Percentiles rank a stretch among this genome's conserved stretches.
Evolutionary conservation across 2,113 vertebrate species (phyloP).

Genomic region (Hylia prasina): DNA sequence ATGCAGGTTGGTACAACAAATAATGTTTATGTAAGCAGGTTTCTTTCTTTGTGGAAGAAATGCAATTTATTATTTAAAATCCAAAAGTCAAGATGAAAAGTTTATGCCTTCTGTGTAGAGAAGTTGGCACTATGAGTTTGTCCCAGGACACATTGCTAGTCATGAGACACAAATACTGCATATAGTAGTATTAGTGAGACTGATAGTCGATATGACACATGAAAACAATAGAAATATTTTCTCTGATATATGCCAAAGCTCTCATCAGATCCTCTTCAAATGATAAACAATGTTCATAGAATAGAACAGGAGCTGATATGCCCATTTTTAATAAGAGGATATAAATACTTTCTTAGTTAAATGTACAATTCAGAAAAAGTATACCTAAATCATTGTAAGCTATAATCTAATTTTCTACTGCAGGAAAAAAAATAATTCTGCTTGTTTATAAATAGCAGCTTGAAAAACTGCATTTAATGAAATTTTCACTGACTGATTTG

Average conservation of each 20-base stretch:
- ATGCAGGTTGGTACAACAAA: rapidly evolving
- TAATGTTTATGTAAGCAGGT: neutral
- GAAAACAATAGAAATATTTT: neutral
- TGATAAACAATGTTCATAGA: neutral
- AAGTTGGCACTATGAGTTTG: neutral
- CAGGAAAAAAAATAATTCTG: conserved; percentile 5
- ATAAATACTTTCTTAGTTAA: neutral
- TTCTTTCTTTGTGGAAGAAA: neutral
- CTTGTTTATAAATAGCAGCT: conserved; percentile 56
- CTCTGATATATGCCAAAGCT: neutral
- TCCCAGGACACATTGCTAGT: neutral
- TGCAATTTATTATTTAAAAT: neutral
- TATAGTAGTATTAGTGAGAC: neutral
- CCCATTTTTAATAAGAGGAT: neutral
- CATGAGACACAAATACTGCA: neutral
- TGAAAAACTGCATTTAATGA: conserved; percentile 60
- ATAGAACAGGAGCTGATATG: neutral
- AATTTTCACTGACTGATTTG: conserved; percentile 21
- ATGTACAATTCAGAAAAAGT: neutral
- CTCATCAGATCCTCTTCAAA: neutral
- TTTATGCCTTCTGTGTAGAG: neutral
- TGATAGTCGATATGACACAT: neutral
- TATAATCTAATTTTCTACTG: conserved; percentile 19
- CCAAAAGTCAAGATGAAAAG: neutral
- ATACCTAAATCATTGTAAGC: conserved; percentile 22